A percentile compares a stretch with the other conserved stretches of the same genome.
Conservation (phyloP, 2,888 invertebrate species). For the Polietes domitor region DNA sequence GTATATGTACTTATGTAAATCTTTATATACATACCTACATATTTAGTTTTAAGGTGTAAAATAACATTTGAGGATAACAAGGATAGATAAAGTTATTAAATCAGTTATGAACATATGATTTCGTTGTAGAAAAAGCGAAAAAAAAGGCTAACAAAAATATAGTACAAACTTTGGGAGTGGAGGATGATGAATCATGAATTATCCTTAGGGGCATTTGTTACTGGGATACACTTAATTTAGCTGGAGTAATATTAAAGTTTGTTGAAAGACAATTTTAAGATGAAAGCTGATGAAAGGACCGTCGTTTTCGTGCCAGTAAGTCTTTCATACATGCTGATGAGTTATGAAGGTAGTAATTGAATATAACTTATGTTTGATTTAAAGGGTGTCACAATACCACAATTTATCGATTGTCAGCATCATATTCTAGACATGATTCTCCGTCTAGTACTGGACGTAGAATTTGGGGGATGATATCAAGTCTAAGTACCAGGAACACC, state of each 20-base stretch:
- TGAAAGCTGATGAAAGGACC: no score
- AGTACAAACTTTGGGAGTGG: not conserved
- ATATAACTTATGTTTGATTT: no score
- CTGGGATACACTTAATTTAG: constrained; percentile 1
- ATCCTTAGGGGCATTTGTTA: not conserved
- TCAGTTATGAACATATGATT: constrained; percentile 42
- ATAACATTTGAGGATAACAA: not conserved
- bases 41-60: constrained; percentile 11
- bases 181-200: not conserved
- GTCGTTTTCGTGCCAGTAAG: no score
- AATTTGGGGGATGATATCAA: no score
- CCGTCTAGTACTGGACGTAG: no score
- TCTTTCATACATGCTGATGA: no score
- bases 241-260: not conserved
- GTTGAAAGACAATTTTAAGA: no score
- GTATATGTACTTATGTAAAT: constrained; percentile 4
- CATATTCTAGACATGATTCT: no score
- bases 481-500: no score
- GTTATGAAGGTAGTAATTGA: no score
- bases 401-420: no score
- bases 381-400: no score
- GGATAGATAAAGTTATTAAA: constrained; percentile 31
- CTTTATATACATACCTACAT: not conserved
- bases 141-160: not conserved
- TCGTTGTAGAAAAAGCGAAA: not conserved